A percentile compares a stretch with the other conserved stretches of the same genome.
These are phyloP conservation scores for Caiman crocodilus DNA, from an alignment of 2,797 vertebrate genomes.

Conservation along the genomic window DNA sequence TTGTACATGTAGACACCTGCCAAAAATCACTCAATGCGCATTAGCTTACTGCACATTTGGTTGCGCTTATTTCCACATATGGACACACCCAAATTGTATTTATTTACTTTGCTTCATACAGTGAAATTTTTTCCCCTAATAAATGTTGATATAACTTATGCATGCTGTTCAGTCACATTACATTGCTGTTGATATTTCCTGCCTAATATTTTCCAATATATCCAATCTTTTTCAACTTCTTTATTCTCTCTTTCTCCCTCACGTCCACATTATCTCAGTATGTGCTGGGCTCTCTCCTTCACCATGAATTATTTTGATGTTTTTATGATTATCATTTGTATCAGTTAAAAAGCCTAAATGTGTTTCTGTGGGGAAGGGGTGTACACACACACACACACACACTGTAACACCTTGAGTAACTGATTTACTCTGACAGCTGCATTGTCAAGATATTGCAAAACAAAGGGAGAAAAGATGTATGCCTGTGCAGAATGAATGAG, in stretches of 20 bases:
- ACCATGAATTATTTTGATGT: not conserved
- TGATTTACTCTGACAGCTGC: constrained; percentile 5
- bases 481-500: not conserved
- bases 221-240: not conserved
- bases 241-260: not conserved
- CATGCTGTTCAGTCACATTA: not conserved
- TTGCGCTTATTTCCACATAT: too few species aligned
- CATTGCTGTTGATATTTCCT: not conserved
- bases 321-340: not conserved
- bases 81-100: too few species aligned
- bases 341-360: not conserved
- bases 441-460: not conserved
- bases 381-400: rapidly evolving
- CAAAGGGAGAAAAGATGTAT: not conserved
- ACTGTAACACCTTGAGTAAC: not conserved
- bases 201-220: not conserved
- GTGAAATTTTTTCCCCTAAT: not conserved
- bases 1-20: too few species aligned
- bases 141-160: rapidly evolving
- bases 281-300: not conserved
- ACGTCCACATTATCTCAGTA: not conserved
- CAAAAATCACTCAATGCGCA: too few species aligned
- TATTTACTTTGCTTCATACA: not conserved
- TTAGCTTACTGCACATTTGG: too few species aligned
- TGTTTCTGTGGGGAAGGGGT: rapidly evolving